Conservation (phyloP, 1,140 invertebrate species). For the Drosophila biarmipes region DNA sequence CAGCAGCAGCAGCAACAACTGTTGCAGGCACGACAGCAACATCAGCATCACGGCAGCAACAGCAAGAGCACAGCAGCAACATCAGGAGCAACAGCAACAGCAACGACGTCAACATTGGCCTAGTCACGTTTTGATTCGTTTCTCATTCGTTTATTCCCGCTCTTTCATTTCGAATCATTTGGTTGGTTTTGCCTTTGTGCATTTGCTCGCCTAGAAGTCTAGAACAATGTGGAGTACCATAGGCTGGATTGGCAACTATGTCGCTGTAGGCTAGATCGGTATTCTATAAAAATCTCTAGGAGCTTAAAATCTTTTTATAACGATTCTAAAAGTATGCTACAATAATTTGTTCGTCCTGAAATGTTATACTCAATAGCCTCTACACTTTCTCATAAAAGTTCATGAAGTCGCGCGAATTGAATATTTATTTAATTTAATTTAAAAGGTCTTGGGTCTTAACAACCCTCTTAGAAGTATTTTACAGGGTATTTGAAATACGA, state of each 20-base stretch:
- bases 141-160: slow-evolving; percentile 16
- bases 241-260: too few species aligned
- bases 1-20: slow-evolving; percentile 8
- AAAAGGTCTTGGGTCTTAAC: too few species aligned
- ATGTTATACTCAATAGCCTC: too few species aligned
- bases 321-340: not conserved
- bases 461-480: not conserved
- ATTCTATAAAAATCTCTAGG: too few species aligned
- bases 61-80: slow-evolving; percentile 3
- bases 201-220: not conserved
- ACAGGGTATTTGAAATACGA: not conserved
- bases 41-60: slow-evolving; percentile 1
- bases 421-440: too few species aligned
- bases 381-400: too few species aligned
- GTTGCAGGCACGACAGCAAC: slow-evolving; percentile 6
- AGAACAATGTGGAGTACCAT: not conserved
- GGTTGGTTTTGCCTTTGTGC: slow-evolving; percentile 3
- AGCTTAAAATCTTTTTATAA: not conserved
- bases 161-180: slow-evolving; percentile 23
- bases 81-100: slow-evolving; percentile 2
- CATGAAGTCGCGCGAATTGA: too few species aligned
- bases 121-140: slow-evolving; percentile 67
- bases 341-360: too few species aligned
- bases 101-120: slow-evolving; percentile 61
- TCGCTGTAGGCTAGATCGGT: too few species aligned